Evolutionary conservation across 2,113 vertebrate species (phyloP).

Genomic region (Oreochromis niloticus): DNA sequence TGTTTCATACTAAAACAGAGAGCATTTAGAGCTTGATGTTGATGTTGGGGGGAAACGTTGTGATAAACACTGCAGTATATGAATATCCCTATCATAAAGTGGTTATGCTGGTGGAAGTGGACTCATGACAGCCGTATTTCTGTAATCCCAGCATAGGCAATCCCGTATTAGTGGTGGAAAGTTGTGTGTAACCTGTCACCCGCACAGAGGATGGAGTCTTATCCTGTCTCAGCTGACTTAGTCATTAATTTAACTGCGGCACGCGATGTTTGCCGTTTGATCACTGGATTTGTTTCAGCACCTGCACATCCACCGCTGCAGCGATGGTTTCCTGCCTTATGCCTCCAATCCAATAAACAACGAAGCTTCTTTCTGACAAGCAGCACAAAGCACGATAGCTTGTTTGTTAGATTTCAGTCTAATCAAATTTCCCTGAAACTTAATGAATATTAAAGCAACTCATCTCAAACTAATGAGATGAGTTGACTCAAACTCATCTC

Average conservation of each 20-base stretch:
- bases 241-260: background rate
- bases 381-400: background rate
- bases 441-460: background rate
- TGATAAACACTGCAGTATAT: background rate
- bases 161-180: background rate
- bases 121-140: background rate
- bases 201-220: background rate
- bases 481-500: background rate
- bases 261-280: background rate
- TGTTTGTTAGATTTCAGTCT: background rate
- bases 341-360: background rate
- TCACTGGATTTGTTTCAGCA: background rate
- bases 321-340: background rate
- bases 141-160: background rate
- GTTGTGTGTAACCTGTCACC: background rate
- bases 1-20: background rate
- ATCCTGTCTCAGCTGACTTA: background rate
- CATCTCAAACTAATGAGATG: background rate
- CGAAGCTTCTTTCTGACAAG: background rate
- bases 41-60: background rate
- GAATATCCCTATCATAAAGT: background rate
- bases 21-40: background rate
- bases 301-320: background rate
- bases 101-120: background rate
- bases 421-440: background rate